Conservation (phyloP, 2,888 invertebrate species). For the Lysandra coridon region DNA sequence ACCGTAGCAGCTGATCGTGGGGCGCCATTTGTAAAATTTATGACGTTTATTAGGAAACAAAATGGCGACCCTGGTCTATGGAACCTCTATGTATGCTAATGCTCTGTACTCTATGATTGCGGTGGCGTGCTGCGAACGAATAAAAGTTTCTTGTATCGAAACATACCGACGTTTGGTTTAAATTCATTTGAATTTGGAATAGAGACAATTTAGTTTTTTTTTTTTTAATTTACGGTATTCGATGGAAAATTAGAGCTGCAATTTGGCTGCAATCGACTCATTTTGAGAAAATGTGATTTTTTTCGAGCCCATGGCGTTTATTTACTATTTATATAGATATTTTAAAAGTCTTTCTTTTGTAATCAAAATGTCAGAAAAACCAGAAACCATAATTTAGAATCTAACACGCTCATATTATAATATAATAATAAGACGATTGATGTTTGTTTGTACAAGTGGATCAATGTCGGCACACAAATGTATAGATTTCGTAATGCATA, state of each 20-base stretch:
- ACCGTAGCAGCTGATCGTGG: background rate
- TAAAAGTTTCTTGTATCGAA: background rate
- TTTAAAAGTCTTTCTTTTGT: background rate
- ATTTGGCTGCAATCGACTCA: no score
- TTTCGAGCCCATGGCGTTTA: no score
- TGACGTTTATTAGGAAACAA: constrained; percentile 33
- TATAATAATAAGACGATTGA: background rate
- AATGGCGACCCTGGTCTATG: constrained; percentile 36
- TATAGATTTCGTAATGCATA: constrained; percentile 1
- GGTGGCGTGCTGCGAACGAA: background rate
- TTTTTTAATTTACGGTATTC: no score
- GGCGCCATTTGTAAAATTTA: constrained; percentile 16
- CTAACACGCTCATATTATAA: background rate
- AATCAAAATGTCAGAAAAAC: no score
- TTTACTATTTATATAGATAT: background rate
- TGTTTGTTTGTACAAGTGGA: constrained; percentile 18
- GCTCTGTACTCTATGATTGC: background rate
- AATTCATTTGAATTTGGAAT: background rate
- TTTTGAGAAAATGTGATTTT: no score
- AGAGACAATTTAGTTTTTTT: background rate
- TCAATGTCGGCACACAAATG: constrained; percentile 12
- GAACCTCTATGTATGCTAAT: constrained; percentile 22
- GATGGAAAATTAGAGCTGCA: no score
- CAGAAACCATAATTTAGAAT: background rate
- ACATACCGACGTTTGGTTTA: background rate